Evolutionary conservation across 2,797 vertebrate genomes (phyloP).

Genomic region (Amblyopsis hoosieri): DNA sequence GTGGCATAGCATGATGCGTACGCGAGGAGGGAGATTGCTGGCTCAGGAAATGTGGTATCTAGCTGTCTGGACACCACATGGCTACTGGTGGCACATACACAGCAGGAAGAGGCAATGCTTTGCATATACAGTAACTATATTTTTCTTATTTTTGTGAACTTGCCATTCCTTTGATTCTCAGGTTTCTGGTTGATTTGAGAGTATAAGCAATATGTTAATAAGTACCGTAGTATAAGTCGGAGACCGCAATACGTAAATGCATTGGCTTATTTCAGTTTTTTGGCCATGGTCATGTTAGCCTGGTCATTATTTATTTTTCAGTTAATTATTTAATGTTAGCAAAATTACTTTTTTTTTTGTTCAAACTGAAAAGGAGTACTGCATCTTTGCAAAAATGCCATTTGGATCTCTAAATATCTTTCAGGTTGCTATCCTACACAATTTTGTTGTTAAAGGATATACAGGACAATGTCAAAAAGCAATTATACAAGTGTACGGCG

Average conservation of each 20-base stretch:
- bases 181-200: slow-evolving; percentile 63
- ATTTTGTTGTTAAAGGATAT: slow-evolving; percentile 44
- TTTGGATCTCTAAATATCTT: slow-evolving; percentile 27
- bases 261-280: slow-evolving; percentile 19
- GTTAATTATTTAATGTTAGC: slow-evolving; percentile 28
- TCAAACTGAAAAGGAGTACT: slow-evolving; percentile 70
- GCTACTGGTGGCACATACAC: slow-evolving; percentile 37
- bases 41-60: slow-evolving; percentile 68
- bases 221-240: slow-evolving; percentile 62
- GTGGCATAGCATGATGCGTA: slow-evolving; percentile 65
- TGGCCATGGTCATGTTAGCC: not conserved
- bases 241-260: slow-evolving; percentile 29
- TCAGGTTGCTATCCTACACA: slow-evolving; percentile 41
- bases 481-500: slow-evolving; percentile 32
- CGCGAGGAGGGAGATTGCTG: slow-evolving; percentile 39
- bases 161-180: slow-evolving; percentile 65
- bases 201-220: slow-evolving; percentile 51
- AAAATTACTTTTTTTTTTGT: slow-evolving; percentile 33
- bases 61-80: slow-evolving; percentile 76
- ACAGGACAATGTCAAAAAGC: slow-evolving; percentile 55
- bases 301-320: not conserved
- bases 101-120: slow-evolving; percentile 34
- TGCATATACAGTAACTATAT: slow-evolving; percentile 44
- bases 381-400: slow-evolving; percentile 59
- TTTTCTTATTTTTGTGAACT: slow-evolving; percentile 50